These are phyloP conservation scores for Hanleya hanleyi DNA, from an alignment of 2,888 invertebrate genomes.

Conservation along the genomic window DNA sequence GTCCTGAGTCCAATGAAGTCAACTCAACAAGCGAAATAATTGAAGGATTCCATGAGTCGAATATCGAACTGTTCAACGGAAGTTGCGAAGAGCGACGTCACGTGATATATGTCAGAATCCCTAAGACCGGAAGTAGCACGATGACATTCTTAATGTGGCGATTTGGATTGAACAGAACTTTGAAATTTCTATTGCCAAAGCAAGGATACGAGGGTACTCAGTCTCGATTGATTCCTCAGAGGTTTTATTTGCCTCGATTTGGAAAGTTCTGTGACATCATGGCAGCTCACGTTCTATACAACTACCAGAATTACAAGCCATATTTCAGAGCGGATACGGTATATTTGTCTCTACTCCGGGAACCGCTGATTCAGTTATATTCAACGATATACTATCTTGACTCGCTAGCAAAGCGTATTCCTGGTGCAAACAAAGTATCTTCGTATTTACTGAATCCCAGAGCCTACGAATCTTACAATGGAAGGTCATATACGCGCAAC, in stretches of 20 bases:
- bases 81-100: not conserved
- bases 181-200: not conserved
- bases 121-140: slow-evolving; percentile 5
- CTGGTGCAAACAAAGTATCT: not conserved
- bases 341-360: not conserved
- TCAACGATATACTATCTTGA: not conserved
- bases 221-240: not conserved
- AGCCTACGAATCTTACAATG: not conserved
- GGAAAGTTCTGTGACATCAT: not conserved
- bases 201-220: not conserved
- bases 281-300: not conserved
- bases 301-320: not conserved
- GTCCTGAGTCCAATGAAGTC: too few relatives aligned
- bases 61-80: too few relatives aligned
- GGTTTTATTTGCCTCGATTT: not conserved
- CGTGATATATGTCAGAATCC: slow-evolving; percentile 4
- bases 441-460: not conserved
- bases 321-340: not conserved
- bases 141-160: not conserved
- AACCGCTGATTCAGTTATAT: not conserved
- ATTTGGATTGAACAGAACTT: not conserved
- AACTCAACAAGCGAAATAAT: too few relatives aligned
- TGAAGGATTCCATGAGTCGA: too few relatives aligned
- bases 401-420: not conserved
- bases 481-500: not conserved